Base-by-base conservation (phyloP, 2,797 vertebrate genomes). In the Halcyon chelicuti region DNA sequence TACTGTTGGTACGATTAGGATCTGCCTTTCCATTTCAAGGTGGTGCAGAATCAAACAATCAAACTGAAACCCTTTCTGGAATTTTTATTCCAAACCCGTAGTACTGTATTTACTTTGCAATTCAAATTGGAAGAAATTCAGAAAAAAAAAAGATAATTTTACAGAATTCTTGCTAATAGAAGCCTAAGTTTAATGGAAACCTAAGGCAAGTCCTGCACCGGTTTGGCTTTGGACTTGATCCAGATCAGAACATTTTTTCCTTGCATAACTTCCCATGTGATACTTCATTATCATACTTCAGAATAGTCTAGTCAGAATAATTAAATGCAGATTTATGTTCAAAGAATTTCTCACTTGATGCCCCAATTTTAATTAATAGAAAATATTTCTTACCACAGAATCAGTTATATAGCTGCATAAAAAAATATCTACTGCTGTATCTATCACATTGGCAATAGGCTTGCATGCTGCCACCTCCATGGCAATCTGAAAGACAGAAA, bases 381-480 rank as follows among this genome's bases (percentile, higher is more conserved):
- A 89, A 93, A 80, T n/a, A 25, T 52, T 62, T 92, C 98, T 99
- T 98, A 99, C 99, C 99, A 99, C 97, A 40, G 99, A 99, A 97
- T 99, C 98, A 15, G 98, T 93, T 76, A 99, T 26, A 95, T 99
- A 99, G 96, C 98, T 98, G 95, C 99, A 99, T 73, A 99, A 97
- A 90, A 99, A 96, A 86, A 99, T 98, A 75, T 99, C 98, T 37
- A 98, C 67, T 10, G 95, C 98, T 0, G 99, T 99, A 96, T 99
- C 99, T 94, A 99, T 75, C 29, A 98, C 98, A 52, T 99, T 99
- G 97, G 99, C 99, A 95, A 99, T 93, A 18, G 99, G 99, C 78
- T 99, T 99, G 97, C 99, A 99, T 23, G 98, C 95, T 10, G 99
- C 99, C 13, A 99, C 98, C 51, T 99, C 98, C 97, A 98, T 90